Conservation (phyloP, 1,140 invertebrate species). For the Hylaeus anthracinus region DNA sequence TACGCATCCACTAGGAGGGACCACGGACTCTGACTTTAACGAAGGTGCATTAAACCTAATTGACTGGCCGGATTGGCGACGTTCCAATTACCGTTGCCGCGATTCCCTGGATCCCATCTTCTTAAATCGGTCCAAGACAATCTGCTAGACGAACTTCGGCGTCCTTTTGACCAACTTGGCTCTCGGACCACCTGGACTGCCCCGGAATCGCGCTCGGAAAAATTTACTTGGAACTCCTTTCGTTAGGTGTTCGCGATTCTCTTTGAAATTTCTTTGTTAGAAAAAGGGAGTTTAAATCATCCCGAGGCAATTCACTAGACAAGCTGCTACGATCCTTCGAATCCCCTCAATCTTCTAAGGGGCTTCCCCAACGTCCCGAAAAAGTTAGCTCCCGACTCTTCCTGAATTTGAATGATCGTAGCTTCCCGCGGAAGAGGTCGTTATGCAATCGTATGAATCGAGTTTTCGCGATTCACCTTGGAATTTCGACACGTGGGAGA, state of each 20-base stretch:
- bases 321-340: not conserved
- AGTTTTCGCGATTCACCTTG: conserved; percentile 12
- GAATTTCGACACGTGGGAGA: conserved; percentile 14
- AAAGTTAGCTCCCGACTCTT: not conserved
- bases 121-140: not conserved
- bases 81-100: not conserved
- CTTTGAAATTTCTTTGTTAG: not conserved
- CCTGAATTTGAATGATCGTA: not conserved
- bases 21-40: not conserved
- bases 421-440: not conserved
- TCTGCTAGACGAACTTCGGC: not conserved
- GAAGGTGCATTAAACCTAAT: conserved; percentile 2
- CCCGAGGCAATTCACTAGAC: not conserved
- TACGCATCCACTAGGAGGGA: not conserved
- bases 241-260: too few relatives aligned
- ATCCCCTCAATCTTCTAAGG: not conserved
- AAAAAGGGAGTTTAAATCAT: not conserved
- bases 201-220: too few relatives aligned
- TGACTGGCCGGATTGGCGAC: not conserved
- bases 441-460: conserved; percentile 12
- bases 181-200: too few relatives aligned
- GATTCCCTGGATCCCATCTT: not conserved
- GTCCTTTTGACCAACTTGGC: too few relatives aligned
- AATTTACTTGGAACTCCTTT: too few relatives aligned
- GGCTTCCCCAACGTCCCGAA: not conserved